phyloP scores from a whole-genome alignment of 2,797 vertebrate species.

The Morelia viridis region DNA sequence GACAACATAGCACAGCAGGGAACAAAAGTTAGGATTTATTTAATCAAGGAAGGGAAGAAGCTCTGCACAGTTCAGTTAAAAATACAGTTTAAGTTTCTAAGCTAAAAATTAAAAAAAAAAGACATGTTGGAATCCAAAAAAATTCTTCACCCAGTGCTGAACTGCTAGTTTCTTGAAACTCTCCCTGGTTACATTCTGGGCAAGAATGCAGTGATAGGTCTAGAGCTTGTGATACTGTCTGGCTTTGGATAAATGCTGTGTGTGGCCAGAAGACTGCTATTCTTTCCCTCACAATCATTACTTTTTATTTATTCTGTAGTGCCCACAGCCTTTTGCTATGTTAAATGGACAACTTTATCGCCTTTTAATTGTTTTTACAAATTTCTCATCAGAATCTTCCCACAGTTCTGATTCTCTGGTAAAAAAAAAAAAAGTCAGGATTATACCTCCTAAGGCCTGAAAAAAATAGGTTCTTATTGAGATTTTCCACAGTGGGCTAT shows the following conservation, averaged over 20 bases:
- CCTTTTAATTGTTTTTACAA: background rate
- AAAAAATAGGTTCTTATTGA: background rate
- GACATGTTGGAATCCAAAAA: background rate
- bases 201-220: no score
- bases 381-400: background rate
- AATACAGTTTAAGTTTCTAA: background rate
- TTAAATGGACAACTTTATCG: no score
- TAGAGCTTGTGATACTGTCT: no score
- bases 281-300: background rate
- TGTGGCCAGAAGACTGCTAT: background rate
- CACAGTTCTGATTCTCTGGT: background rate
- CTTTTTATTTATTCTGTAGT: no score
- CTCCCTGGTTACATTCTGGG: background rate
- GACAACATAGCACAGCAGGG: background rate
- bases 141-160: background rate
- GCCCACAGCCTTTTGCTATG: background rate
- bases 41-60: background rate
- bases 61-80: background rate
- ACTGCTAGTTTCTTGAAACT: background rate
- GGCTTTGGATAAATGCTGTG: background rate
- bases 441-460: background rate
- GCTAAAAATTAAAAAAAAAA: background rate
- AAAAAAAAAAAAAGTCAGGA: background rate
- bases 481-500: background rate
- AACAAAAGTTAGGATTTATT: background rate